Base-by-base conservation (phyloP, 2,888 invertebrate species). In the Unio pictorum region DNA sequence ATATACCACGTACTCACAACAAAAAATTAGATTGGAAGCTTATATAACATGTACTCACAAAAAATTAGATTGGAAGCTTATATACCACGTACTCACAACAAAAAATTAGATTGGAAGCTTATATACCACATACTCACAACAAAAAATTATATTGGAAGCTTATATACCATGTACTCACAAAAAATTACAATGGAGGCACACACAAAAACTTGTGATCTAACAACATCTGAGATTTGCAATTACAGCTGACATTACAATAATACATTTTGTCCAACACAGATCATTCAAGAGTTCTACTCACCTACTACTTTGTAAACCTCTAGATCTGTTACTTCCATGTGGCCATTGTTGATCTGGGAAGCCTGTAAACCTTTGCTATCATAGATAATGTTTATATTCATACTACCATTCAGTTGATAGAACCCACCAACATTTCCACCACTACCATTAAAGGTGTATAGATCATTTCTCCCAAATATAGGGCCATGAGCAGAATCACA, bases 221-320 rank as follows among this genome's bases (percentile, higher is more conserved):
- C 11, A 45, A 15, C 34, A 8, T 34, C 8, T 34, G 34, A 34
- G 8, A 34, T 57, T 57, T 59, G 3, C 20, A 11, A 34, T 7
- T 8, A 18, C 20, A 17, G 26, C n/a, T 45, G 55, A 26, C n/a
- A 56, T 28, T 17, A 45, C n/a, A 6, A 15, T 30, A 57, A 20
- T 8, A 11, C n/a, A 56, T 34, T 34, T 8, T 34, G 7, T 34
- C 34, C 7, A 28, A 23, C 23, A 8, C 23, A 28, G 11, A 15
- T 28, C 61, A 61, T n/a, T 0, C 11, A 45, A 45, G 11, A 45
- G 15, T 45, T 45, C 3, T 56, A 70, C 69, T 55, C 65, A 76
- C 76, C 74, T 23, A 64, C 57, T 7, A 76, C 69, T 5, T 59
- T 59, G 60, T 77, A 77, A 3, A 77, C 74, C 28, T 74, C 73